Evolutionary conservation across 2,888 invertebrate genomes (phyloP).

Genomic region (Prosopocoilus inquinatus): DNA sequence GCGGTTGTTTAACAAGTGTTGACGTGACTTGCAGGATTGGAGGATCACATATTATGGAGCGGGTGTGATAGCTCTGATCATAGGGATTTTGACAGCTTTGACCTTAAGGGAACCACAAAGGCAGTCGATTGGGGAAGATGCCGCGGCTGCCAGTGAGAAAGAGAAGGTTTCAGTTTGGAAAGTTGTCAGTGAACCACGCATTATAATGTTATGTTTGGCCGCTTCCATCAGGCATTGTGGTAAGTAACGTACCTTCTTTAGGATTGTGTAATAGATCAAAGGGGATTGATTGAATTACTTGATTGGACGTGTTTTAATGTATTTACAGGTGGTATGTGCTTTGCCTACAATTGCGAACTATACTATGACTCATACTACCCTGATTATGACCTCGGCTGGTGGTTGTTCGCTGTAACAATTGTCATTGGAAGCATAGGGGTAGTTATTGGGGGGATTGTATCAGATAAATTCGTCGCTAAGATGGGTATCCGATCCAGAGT

Average conservation of each 20-base stretch:
- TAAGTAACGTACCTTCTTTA: constrained; percentile 37
- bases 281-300: background rate
- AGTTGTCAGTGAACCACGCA: constrained; percentile 73
- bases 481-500: constrained; percentile 83
- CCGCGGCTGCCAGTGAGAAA: constrained; percentile 46
- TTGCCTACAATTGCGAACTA: constrained; percentile 87
- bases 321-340: constrained; percentile 78
- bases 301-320: background rate
- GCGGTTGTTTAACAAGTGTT: constrained; percentile 1
- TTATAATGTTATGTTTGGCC: constrained; percentile 78
- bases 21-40: constrained; percentile 64
- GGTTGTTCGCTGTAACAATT: constrained; percentile 85
- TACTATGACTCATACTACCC: constrained; percentile 88
- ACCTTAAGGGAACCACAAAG: constrained; percentile 76
- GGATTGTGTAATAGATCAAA: background rate
- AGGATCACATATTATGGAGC: constrained; percentile 78
- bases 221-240: constrained; percentile 86
- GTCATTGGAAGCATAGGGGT: constrained; percentile 79
- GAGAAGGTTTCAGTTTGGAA: constrained; percentile 60
- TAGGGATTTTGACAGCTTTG: constrained; percentile 69
- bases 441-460: constrained; percentile 72
- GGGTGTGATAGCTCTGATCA: constrained; percentile 71
- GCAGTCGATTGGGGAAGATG: constrained; percentile 68
- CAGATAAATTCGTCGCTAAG: constrained; percentile 83
- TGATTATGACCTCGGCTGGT: constrained; percentile 86